Evolutionary conservation across 2,113 vertebrate species (phyloP).

Genomic region (Rhinoptilus africanus): DNA sequence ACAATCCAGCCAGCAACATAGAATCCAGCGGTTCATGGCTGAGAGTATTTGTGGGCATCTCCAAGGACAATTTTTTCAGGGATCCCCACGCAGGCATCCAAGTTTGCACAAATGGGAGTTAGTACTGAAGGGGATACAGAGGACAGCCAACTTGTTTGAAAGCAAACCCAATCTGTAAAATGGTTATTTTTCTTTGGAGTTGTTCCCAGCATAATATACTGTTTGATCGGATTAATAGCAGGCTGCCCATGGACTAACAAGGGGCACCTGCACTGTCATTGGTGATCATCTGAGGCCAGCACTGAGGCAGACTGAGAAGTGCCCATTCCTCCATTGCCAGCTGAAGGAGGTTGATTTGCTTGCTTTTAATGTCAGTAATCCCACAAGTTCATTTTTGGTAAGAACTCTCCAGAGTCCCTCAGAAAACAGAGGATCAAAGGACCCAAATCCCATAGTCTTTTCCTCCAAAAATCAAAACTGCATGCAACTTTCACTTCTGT

Average conservation of each 20-base stretch:
- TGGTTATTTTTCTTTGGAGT: background rate
- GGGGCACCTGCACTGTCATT: rapidly evolving
- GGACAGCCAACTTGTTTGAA: background rate
- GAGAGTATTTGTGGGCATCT: background rate
- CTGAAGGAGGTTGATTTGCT: background rate
- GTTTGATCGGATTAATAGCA: background rate
- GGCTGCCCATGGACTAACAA: background rate
- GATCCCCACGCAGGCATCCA: background rate
- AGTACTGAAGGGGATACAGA: background rate
- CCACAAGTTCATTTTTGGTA: background rate
- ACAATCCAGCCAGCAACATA: background rate
- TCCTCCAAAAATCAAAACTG: background rate
- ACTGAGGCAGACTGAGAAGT: background rate
- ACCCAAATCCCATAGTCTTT: background rate
- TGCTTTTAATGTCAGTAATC: background rate
- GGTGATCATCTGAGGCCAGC: background rate
- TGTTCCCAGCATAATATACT: background rate
- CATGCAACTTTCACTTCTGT: background rate
- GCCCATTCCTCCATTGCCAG: background rate
- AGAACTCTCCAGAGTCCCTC: background rate
- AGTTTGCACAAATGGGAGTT: background rate
- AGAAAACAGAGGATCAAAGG: background rate
- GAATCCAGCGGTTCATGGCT: rapidly evolving
- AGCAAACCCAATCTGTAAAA: background rate
- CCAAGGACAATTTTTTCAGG: background rate